A percentile compares a stretch with the other conserved stretches of the same genome.
Conservation (phyloP, 2,888 invertebrate genomes). For the Mycalesis mineus region DNA sequence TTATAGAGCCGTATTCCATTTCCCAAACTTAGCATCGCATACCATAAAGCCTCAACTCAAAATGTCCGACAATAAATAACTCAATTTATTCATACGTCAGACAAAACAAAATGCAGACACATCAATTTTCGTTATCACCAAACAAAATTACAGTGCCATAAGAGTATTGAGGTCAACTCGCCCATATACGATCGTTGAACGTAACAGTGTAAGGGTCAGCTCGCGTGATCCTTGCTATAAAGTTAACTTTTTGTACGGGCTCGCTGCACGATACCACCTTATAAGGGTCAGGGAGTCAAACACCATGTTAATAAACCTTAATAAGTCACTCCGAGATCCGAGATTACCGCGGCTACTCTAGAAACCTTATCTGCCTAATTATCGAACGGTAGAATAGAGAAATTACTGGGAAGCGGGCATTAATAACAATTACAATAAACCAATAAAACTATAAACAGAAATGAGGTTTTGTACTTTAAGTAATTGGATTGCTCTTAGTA, state of each 20-base stretch:
- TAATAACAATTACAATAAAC: constrained; percentile 25
- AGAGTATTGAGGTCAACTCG: constrained; percentile 27
- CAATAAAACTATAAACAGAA: constrained; percentile 12
- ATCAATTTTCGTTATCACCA: constrained; percentile 26
- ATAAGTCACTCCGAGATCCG: constrained; percentile 51
- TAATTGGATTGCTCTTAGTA: constrained; percentile 3
- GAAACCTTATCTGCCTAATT: constrained; percentile 48
- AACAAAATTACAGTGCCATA: constrained; percentile 26
- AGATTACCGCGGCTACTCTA: constrained; percentile 45
- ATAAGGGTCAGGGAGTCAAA: constrained; percentile 64
- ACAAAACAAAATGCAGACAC: constrained; percentile 21
- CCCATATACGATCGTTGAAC: constrained; percentile 28
- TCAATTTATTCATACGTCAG: not conserved
- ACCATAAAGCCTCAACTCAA: not conserved
- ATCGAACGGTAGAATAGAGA: constrained; percentile 34
- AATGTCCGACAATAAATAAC: not conserved
- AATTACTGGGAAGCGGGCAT: constrained; percentile 25
- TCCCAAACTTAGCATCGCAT: too few relatives aligned
- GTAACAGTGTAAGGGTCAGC: constrained; percentile 63
- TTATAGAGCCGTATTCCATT: too few relatives aligned
- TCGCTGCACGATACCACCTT: constrained; percentile 57
- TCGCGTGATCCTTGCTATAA: constrained; percentile 68
- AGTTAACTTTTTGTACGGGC: constrained; percentile 66
- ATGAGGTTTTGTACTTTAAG: constrained; percentile 4
- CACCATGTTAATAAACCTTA: constrained; percentile 64